Base-by-base conservation (phyloP, 2,797 vertebrate genomes). In the Psittacula derbiana region DNA sequence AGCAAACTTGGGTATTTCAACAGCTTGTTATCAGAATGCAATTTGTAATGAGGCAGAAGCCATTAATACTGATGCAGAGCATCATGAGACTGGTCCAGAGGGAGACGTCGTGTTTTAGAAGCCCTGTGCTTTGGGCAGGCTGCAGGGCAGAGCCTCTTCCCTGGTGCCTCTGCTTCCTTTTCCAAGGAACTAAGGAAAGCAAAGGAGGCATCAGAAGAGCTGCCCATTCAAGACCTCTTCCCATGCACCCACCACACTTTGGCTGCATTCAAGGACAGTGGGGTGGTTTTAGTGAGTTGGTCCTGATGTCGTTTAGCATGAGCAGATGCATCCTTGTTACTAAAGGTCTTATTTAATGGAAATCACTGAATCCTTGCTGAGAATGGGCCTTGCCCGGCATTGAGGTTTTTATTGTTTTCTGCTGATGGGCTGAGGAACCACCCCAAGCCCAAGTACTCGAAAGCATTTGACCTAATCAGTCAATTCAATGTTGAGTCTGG, bases 201-300 rank as follows among this genome's bases (percentile, higher is more conserved):
- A 12, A 31, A 33, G 67, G 67, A 64, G 23, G 28, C 23, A 17
- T 52, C 66, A 15, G 55, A 36, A 7, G 47, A 44, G 27, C 55
- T 78, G 38, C 14, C 50, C 1, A 0, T 36, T 13, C 16, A 14
- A 47, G 58, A 38, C 13, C 58, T 65, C 53, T 43, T 46, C 33
- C 64, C 23, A 1, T 3, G 19, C 1, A 0, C 27, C 23, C 33
- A 27, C 28, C 5, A 5, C 3, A 0, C 27, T 28, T 24, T 4
- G 38, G 15, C 38, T 69, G 57, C 4, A 0, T 50, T 50, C 15
- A 10, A 33, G 55, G 30, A 10, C 33, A 23, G 15, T 1, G 0
- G 18, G 31, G 11, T 75, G 73, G 0, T 40, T 90, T 44, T 21
- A 52, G 67, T 44, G 47, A 11, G 23, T 41, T 72, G n/a, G 16